Evolutionary conservation across 2,113 vertebrate genomes (phyloP), one percentile per base, ranked within the genome.

Genomic region (Galemys pyrenaicus): DNA sequence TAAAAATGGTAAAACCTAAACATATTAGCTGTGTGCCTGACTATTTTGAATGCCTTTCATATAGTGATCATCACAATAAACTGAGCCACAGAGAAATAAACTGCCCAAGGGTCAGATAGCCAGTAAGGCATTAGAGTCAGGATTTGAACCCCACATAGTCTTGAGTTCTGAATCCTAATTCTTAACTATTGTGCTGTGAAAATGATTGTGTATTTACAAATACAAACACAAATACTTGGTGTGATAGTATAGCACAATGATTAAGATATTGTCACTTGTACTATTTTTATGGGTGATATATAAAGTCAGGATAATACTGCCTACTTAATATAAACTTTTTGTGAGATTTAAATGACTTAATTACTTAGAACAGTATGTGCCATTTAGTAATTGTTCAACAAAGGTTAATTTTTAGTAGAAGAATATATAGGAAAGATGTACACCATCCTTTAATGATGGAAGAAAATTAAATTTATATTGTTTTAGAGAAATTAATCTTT

Each of bases 301-400:
- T 91, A 49, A 92, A 64, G 22, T 71, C 37, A 75, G 7, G 24
- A 83, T 82, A 74, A 85, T 78, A 35, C 37, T 75, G 41, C 20
- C 39, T 87, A 58, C 24, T n/a, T 89, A 26, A 60, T 16, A 75
- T 39, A 81, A 6, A 54, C 2, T 49, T 82, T 74, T 87, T 77
- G 51, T 56, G 35, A 87, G 32, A 49, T 68, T 87, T 89, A 79
- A 90, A 90, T 91, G 65, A 81, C 60, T 87, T 90, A 67, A 80
- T 26, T 39, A 44, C 30, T 87, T 92, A 51, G 30, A 86, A 68
- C 1, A 46, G 32, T 91, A 24, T 2, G 24, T 91, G 16, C 39
- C 11, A 56, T 3, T 13, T 68, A 71, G 39, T 68, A 60, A 68
- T 71, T 85, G 44, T 51, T 70, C n/a, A 46, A 32, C 68, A 78